Base-by-base conservation (phyloP, 2,797 vertebrate species). In the Gallinago solitaria region DNA sequence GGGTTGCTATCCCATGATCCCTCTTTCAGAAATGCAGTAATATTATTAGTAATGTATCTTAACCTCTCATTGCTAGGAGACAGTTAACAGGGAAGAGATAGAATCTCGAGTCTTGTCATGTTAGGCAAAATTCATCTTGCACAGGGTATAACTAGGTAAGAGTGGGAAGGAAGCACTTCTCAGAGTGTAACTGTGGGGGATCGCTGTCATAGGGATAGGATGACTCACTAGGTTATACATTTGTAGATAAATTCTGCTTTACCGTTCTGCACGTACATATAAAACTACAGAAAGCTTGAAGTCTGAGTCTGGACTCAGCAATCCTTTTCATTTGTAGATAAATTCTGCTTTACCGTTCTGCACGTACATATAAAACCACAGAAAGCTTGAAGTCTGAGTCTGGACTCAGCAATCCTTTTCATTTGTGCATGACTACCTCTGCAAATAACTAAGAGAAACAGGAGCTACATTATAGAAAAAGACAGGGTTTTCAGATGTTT, bases 281-380 rank as follows among this genome's bases (percentile, higher is more conserved):
- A 73, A 92, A 92, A 90, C 64, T 30, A 69, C 27, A 30, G 63
- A 83, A 77, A 59, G 41, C 57, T 70, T 70, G 32, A 79, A 76
- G 32, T 79, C 64, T 39, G 45, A 96, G 76, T 84, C 77, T 75
- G 71, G 33, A 48, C 28, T 54, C 41, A 33, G 70, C 37, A 81
- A 32, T 79, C 45, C 7, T 35, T n/a, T n/a, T n/a, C 32, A 20
- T 78, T 84, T 77, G 63, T 18, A 63, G 60, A 39, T 32, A 85
- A 90, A 23, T 83, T 95, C 74, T 89, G 53, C 80, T 92, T 89
- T 84, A 47, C 20, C 39, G 24, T 73, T 87, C 45, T 94, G 25
- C 19, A 32, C 35, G 54, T 50, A 45, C 59, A 32, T 71, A 73
- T 95, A 73, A 92, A 92, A 90, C 64, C 32, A 69, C 28, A 30